Base-by-base conservation (phyloP, 2,113 vertebrate species). In the Zapornia atra region DNA sequence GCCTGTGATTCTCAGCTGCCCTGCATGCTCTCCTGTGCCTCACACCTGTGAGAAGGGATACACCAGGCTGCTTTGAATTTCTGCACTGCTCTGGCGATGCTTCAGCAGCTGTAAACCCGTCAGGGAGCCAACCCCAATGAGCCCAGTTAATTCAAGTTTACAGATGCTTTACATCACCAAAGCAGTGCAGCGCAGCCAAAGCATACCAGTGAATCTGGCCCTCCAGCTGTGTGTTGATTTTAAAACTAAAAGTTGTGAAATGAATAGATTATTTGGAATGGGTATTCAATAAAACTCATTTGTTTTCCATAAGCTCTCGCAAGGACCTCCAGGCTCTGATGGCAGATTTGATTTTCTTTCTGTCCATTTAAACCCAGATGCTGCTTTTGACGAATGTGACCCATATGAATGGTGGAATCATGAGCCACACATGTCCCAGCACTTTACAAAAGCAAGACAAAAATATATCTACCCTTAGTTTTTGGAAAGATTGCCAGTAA, bases 271-370 rank as follows among this genome's bases (percentile, higher is more conserved):
- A 61, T 93, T 93, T 92, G 69, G 19, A 83, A 40, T 64, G 65
- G 4, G 12, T 59, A 56, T 88, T 95, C 77, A 91, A 42, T 79
- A 86, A 61, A 57, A 61, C 42, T 75, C 6, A 69, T 53, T 86
- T 65, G 31, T 86, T 94, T 96, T 92, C 53, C 80, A 72, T n/a
- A 86, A 86, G 19, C 26, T 89, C 61, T 84, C 78, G 42, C 48
- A 68, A 84, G 50, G n/a, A 90, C 50, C n/a, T 96, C 40, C 50
- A 92, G 61, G 65, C 26, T 92, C 40, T 86, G 56, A 75, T 20
- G 68, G 31, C 38, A 96, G 69, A 78, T 90, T 93, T 92, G 11
- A 61, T 96, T 94, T 96, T 86, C 60, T 79, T 94, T 38, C 53
- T 53, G 40, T 86, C 33, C 21, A 16, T 79, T 95, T 82, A 93